These are phyloP conservation scores for Peromyscus californicus DNA, from an alignment of 2,113 vertebrate genomes.

Conservation along the genomic window DNA sequence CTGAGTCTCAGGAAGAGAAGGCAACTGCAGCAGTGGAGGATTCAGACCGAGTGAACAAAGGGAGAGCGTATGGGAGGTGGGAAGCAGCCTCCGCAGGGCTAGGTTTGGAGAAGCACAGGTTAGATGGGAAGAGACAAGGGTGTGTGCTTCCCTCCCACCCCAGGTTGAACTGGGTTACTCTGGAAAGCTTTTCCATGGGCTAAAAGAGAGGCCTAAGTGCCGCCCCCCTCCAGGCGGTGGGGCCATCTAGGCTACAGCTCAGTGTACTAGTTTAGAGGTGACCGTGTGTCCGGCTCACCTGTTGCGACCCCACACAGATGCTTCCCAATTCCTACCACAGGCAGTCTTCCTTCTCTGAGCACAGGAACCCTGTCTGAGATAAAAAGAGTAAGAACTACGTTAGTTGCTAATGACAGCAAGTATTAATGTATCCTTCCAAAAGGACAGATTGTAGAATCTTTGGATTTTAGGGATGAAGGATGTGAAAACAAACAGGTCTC, in stretches of 20 bases:
- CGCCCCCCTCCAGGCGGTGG: not conserved
- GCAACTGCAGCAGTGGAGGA: not conserved
- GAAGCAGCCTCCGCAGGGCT: not conserved
- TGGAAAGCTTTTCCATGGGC: not conserved
- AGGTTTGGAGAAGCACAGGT: not conserved
- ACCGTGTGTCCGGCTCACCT: conserved; percentile 86
- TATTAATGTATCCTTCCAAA: not conserved
- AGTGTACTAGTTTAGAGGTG: not conserved
- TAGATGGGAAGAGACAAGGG: not conserved
- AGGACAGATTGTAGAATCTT: not conserved
- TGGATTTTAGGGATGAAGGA: conserved; percentile 1
- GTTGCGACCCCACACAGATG: conserved; percentile 98
- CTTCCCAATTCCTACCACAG: conserved; percentile 96
- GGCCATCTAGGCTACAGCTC: not conserved
- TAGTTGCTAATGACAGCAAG: not conserved
- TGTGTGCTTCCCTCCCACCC: not conserved
- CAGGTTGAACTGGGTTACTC: not conserved
- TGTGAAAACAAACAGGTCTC: not conserved
- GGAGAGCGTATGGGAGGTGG: not conserved
- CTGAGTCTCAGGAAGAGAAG: not conserved
- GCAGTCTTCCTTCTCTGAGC: conserved; percentile 89
- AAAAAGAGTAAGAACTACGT: conserved; percentile 17
- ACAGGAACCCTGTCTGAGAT: conserved; percentile 91
- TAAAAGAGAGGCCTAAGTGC: not conserved
- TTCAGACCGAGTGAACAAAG: not conserved